phyloP scores from a whole-genome alignment of 1,140 invertebrate genomes.

The Drosophila mayri region DNA sequence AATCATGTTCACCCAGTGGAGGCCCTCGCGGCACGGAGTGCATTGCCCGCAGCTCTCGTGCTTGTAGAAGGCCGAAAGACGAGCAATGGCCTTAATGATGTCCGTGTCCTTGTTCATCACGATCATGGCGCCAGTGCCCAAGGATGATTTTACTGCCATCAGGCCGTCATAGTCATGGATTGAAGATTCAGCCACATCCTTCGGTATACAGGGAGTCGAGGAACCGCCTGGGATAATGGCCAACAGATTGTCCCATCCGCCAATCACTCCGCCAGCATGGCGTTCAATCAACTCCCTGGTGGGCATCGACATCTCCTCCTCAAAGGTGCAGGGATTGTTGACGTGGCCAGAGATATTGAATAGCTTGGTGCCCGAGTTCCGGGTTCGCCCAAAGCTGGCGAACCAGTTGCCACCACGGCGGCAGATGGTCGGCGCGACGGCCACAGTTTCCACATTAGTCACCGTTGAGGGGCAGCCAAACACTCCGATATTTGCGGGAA shows the following conservation, averaged over 20 bases:
- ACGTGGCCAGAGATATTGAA: conserved; percentile 93
- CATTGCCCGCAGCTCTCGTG: conserved; percentile 94
- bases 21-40: conserved; percentile 92
- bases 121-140: conserved; percentile 74
- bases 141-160: conserved; percentile 60
- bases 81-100: conserved; percentile 87
- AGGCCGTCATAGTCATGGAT: conserved; percentile 74
- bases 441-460: conserved; percentile 93
- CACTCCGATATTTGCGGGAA: conserved; percentile 91
- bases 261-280: conserved; percentile 69
- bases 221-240: conserved; percentile 75
- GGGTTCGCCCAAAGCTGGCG: conserved; percentile 89
- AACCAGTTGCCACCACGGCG: conserved; percentile 91
- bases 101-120: conserved; percentile 73
- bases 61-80: conserved; percentile 90
- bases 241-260: conserved; percentile 74
- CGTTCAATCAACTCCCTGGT: conserved; percentile 71
- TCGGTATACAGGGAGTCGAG: conserved; percentile 69
- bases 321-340: conserved; percentile 91
- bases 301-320: conserved; percentile 86
- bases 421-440: conserved; percentile 87
- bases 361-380: conserved; percentile 91
- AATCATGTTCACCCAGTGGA: conserved; percentile 71
- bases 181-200: conserved; percentile 26
- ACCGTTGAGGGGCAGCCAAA: conserved; percentile 93